A percentile compares a stretch with the other conserved stretches of the same genome.
These are phyloP conservation scores for Pachymerium ferrugineum DNA, from an alignment of 2,888 invertebrate genomes.

Conservation along the genomic window DNA sequence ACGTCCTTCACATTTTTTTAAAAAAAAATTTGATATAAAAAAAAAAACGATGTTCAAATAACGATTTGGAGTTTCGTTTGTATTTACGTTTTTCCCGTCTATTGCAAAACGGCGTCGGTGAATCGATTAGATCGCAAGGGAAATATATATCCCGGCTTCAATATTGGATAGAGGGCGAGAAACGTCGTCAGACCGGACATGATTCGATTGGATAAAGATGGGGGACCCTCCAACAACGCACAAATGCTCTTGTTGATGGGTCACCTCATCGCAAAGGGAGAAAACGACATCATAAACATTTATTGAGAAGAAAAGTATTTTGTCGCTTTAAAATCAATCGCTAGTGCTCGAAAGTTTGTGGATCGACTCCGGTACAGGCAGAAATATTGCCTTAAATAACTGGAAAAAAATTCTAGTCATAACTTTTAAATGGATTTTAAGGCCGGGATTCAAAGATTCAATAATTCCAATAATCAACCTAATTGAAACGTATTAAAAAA, in stretches of 20 bases:
- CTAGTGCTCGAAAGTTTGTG: no score
- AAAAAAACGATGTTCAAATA: not conserved
- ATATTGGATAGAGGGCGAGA: conserved; percentile 23
- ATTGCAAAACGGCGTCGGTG: no score
- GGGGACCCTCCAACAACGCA: conserved; percentile 1
- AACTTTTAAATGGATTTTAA: not conserved
- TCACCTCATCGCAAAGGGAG: not conserved
- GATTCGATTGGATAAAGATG: conserved; percentile 29
- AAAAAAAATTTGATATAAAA: not conserved
- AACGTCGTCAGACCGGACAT: conserved; percentile 29
- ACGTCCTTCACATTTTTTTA: not conserved
- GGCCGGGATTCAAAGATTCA: not conserved
- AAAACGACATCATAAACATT: not conserved
- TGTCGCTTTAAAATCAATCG: no score
- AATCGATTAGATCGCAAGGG: conserved; percentile 1
- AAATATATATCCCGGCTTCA: conserved; percentile 1
- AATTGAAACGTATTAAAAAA: not conserved
- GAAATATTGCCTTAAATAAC: not conserved
- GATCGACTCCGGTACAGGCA: no score
- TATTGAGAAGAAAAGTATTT: no score
- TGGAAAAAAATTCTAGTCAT: not conserved
- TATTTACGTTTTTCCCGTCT: no score
- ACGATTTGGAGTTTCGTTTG: no score
- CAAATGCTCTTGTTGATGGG: conserved; percentile 12
- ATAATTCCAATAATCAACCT: not conserved